Evolutionary conservation across 2,113 vertebrate genomes (phyloP), one percentile per base, ranked within the genome.

Genomic region (Urocynchramus pylzowi): DNA sequence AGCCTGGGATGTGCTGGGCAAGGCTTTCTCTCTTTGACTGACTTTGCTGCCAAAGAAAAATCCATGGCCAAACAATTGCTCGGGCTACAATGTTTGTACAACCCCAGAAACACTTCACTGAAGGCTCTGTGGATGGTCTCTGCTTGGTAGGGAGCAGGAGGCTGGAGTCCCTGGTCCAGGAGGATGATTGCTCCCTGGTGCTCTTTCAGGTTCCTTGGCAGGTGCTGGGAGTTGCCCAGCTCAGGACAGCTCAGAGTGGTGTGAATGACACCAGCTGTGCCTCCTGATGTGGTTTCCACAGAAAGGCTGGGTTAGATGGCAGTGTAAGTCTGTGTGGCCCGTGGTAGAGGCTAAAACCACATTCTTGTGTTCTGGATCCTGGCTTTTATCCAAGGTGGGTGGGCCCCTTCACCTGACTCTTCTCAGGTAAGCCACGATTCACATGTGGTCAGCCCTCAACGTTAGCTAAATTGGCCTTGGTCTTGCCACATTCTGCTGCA

Each of bases 191-290:
- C 49, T 75, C 35, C 23, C 0, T 1, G 1, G 13, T 52, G 61
- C 56, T 87, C 19, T 37, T 69, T 37, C 30, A 16, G 6, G 16
- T 7, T 52, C 4, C 27, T 59, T 16, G 39, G 23, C 45, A 31
- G 30, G 4, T 28, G 41, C 14, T 0, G 0, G 19, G 59, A 37
- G 59, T 9, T 45, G 12, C 60, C 26, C n/a, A 2, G 37, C 14
- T 70, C 35, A 45, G 79, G 30, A 42, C 14, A 39, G 52, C 67
- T 39, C 50, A 33, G 50, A 31, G 12, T 26, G 35, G 17, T 56
- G 57, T 27, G 23, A 76, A 4, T 0, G 5, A 13, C 39, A 21
- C 6, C 1, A 5, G 11, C 57, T 84, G 41, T 49, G 41, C 15
- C 53, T 65, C 31, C 28, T 44, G 1, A 9, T 41, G 23, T 53